phyloP scores from a whole-genome alignment of 2,888 invertebrate genomes.

The Synanthedon tipuliformis region DNA sequence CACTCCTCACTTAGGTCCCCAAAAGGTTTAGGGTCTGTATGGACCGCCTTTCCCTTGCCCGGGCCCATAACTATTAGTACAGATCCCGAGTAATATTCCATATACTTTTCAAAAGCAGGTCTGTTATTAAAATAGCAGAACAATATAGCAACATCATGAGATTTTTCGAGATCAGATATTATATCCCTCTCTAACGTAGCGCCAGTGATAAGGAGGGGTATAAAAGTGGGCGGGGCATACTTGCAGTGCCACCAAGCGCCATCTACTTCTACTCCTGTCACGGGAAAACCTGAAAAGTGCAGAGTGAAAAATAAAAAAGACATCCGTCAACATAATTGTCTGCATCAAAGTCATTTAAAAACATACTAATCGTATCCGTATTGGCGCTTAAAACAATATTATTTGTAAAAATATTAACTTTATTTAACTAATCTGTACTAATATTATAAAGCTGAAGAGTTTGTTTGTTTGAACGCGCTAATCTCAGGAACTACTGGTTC shows the following conservation, averaged over 20 bases:
- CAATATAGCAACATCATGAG: constrained; percentile 69
- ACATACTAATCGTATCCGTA: too few relatives aligned
- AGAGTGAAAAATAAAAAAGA: background rate
- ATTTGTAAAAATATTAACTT: too few relatives aligned
- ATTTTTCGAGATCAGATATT: constrained; percentile 38
- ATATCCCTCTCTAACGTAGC: constrained; percentile 40
- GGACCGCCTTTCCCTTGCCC: constrained; percentile 68
- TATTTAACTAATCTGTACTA: too few relatives aligned
- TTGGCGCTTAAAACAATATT: too few relatives aligned
- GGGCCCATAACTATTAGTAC: constrained; percentile 83
- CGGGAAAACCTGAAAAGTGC: constrained; percentile 62
- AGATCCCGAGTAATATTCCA: constrained; percentile 73
- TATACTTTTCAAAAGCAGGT: constrained; percentile 75
- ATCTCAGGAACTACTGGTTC: too few relatives aligned
- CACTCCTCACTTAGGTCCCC: constrained; percentile 69
- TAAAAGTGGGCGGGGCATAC: constrained; percentile 80
- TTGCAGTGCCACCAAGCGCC: constrained; percentile 82
- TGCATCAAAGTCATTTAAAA: too few relatives aligned
- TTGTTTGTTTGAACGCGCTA: too few relatives aligned
- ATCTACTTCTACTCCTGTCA: constrained; percentile 82
- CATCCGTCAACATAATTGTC: too few relatives aligned
- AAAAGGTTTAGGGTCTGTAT: constrained; percentile 80
- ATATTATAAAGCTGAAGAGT: too few relatives aligned
- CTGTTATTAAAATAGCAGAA: constrained; percentile 88
- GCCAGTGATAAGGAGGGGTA: constrained; percentile 71